These are phyloP conservation scores for Podarcis cretensis DNA, from an alignment of 2,113 vertebrate species.

Conservation along the genomic window DNA sequence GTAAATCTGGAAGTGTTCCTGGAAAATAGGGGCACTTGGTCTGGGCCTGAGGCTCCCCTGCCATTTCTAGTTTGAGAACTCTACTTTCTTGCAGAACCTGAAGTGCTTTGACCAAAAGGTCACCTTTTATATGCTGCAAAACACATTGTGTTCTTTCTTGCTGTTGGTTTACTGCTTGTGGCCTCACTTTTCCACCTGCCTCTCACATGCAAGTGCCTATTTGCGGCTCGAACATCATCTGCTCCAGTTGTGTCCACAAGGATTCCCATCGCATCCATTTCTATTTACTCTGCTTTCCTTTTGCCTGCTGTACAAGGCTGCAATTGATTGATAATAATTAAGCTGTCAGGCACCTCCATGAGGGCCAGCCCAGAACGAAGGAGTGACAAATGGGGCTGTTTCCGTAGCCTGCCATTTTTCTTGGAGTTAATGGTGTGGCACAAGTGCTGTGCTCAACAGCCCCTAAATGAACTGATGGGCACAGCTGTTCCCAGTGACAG, in stretches of 20 bases:
- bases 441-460: background rate
- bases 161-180: background rate
- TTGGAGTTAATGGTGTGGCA: background rate
- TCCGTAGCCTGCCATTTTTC: background rate
- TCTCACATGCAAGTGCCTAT: background rate
- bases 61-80: background rate
- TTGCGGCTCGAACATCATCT: background rate
- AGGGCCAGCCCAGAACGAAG: background rate
- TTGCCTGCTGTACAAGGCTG: background rate
- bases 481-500: background rate
- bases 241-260: background rate
- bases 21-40: no score
- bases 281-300: constrained; percentile 10
- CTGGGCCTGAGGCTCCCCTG: background rate
- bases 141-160: background rate
- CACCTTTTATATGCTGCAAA: background rate
- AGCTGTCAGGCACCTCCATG: constrained; percentile 21
- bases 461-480: background rate
- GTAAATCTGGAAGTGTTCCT: no score
- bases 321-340: constrained; percentile 10
- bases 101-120: background rate
- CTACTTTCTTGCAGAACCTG: no score
- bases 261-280: background rate
- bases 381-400: constrained; percentile 7
- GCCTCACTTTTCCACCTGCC: background rate